phyloP scores from a whole-genome alignment of 2,888 invertebrate species.

The Apomyelois bistriatella region DNA sequence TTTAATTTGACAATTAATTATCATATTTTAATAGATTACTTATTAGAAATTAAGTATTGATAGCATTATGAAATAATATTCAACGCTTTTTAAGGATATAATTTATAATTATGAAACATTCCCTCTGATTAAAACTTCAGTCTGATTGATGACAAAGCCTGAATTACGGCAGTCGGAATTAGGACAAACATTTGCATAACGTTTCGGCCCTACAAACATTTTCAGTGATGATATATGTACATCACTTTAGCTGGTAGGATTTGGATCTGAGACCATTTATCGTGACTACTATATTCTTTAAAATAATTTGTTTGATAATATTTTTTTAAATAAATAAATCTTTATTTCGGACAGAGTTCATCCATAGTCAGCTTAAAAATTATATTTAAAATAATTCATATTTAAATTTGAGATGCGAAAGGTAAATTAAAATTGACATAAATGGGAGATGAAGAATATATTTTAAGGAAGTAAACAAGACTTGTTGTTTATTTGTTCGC shows the following conservation, averaged over 20 bases:
- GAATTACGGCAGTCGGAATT: slow-evolving; percentile 11
- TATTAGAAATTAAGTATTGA: no score
- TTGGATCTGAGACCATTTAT: no score
- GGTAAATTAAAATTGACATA: not conserved
- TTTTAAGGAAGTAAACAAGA: not conserved
- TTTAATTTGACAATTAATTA: no score
- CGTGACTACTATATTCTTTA: no score
- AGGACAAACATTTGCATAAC: slow-evolving; percentile 9
- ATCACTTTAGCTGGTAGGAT: no score
- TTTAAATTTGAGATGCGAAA: not conserved
- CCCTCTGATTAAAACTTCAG: slow-evolving; percentile 6
- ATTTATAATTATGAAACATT: not conserved
- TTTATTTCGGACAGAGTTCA: no score
- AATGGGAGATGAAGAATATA: not conserved
- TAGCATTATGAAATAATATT: no score
- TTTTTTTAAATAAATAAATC: no score
- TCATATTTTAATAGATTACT: no score
- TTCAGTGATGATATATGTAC: not conserved
- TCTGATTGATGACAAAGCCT: slow-evolving; percentile 11
- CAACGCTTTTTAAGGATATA: not conserved
- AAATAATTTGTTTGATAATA: no score
- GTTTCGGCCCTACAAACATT: slow-evolving; percentile 8
- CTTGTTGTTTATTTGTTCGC: not conserved
- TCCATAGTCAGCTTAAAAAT: no score
- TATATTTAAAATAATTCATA: no score